Percentiles rank a stretch among this genome's conserved stretches.
These are phyloP conservation scores for Patella caerulea DNA, from an alignment of 2,888 invertebrate species.

Conservation along the genomic window DNA sequence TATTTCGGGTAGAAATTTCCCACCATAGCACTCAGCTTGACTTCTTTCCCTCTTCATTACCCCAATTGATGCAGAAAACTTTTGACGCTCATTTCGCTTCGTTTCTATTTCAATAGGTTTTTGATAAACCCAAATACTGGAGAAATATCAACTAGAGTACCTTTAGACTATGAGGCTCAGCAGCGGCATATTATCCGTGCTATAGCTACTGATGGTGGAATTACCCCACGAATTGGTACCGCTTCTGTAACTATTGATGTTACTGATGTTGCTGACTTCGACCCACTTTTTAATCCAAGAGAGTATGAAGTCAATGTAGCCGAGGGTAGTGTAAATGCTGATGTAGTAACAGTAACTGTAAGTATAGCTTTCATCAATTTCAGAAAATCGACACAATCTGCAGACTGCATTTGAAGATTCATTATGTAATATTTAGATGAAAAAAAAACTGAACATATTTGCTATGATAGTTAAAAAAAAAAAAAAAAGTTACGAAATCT, in stretches of 20 bases:
- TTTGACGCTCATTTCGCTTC: background rate
- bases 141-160: constrained; percentile 31
- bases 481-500: no score
- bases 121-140: constrained; percentile 33
- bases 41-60: no score
- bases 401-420: no score
- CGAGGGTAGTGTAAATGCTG: constrained; percentile 2
- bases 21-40: no score
- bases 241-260: constrained; percentile 39
- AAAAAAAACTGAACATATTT: no score
- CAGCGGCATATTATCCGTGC: constrained; percentile 11
- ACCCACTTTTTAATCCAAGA: constrained; percentile 39
- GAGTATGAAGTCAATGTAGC: constrained; percentile 37
- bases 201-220: constrained; percentile 31
- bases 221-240: constrained; percentile 30
- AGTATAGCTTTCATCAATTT: background rate
- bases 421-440: no score
- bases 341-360: constrained; percentile 16
- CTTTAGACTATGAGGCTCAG: constrained; percentile 34
- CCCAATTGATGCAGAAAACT: no score
- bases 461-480: no score
- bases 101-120: constrained; percentile 15
- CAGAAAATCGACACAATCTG: no score
- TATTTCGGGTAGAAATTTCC: no score
- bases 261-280: constrained; percentile 43